Evolutionary conservation across 2,797 vertebrate species (phyloP).

Genomic region (Darevskia mixta): DNA sequence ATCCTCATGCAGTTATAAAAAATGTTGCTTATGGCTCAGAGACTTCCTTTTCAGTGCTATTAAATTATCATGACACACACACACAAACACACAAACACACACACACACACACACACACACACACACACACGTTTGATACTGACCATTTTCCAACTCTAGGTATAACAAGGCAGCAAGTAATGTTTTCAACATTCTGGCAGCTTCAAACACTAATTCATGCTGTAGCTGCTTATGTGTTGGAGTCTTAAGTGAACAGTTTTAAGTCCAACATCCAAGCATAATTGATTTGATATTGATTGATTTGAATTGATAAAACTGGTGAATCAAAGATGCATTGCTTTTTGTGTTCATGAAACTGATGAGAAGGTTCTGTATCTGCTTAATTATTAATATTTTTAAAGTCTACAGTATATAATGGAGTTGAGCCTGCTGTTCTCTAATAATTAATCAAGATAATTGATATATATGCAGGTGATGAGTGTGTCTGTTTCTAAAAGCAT

Average conservation of each 20-base stretch:
- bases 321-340: neutral
- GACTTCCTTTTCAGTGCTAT: neutral
- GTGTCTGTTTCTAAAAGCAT: neutral
- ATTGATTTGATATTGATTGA: neutral
- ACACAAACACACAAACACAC: too few species aligned
- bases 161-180: accelerated
- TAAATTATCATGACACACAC: neutral
- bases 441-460: neutral
- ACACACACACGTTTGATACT: neutral
- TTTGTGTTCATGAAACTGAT: conserved; percentile 5
- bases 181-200: conserved; percentile 3
- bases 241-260: conserved; percentile 38
- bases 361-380: conserved; percentile 29
- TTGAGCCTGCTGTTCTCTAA: too few species aligned
- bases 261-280: neutral
- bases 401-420: too few species aligned
- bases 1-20: neutral
- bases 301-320: conserved; percentile 53
- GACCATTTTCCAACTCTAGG: neutral
- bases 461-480: neutral
- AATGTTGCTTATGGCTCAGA: neutral
- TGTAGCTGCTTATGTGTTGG: neutral
- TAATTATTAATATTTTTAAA: neutral
- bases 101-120: too few species aligned
- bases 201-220: neutral